phyloP scores from a whole-genome alignment of 2,888 invertebrate genomes.

The Orgyia antiqua region DNA sequence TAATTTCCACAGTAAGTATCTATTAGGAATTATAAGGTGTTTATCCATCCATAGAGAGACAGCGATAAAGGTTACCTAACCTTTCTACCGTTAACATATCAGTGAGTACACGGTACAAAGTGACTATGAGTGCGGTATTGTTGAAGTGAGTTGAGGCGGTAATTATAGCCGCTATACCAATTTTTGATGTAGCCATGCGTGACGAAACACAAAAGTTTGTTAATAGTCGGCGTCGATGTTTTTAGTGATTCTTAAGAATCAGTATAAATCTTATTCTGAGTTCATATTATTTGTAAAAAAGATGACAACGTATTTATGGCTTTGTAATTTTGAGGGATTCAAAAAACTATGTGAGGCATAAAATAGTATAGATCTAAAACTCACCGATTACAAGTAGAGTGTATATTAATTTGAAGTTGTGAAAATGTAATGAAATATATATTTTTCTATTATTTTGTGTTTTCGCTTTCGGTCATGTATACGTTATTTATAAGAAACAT shows the following conservation, averaged over 20 bases:
- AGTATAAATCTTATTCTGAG: constrained; percentile 2
- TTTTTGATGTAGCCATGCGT: constrained; percentile 5
- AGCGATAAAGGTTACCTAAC: too few relatives aligned
- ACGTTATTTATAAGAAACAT: too few relatives aligned
- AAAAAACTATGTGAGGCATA: too few relatives aligned
- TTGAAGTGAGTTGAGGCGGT: constrained; percentile 3
- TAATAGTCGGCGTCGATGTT: constrained; percentile 2
- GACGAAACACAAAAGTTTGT: constrained; percentile 7
- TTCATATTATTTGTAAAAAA: constrained; percentile 4
- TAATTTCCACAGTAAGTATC: too few relatives aligned
- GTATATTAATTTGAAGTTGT: too few relatives aligned
- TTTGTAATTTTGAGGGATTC: neutral
- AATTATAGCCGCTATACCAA: constrained; percentile 5
- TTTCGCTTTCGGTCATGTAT: too few relatives aligned
- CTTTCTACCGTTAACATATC: constrained; percentile 3
- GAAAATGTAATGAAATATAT: too few relatives aligned
- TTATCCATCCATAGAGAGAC: too few relatives aligned
- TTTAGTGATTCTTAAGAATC: constrained; percentile 2
- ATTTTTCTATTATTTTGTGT: too few relatives aligned
- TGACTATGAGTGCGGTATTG: neutral
- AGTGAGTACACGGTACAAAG: neutral
- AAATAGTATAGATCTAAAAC: too few relatives aligned
- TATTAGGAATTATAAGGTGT: too few relatives aligned
- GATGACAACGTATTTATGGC: neutral
- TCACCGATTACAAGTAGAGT: too few relatives aligned